A percentile compares a stretch with the other conserved stretches of the same genome.
Conservation (phyloP, 1,140 invertebrate genomes). For the Eulimnadia texana region DNA sequence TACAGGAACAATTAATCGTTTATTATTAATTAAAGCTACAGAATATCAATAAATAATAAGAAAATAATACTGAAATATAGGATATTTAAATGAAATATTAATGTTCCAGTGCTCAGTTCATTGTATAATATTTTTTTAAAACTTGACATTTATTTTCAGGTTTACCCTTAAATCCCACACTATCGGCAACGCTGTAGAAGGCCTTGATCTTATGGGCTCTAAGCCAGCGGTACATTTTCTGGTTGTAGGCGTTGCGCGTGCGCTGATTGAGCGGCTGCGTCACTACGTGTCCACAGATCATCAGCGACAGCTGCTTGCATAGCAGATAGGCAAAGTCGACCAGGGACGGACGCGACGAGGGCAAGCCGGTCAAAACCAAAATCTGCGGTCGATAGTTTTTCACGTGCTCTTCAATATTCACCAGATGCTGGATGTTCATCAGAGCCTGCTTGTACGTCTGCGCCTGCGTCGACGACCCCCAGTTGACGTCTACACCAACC, state of each 20-base stretch:
- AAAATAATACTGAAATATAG: too few species aligned
- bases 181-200: constrained; percentile 50
- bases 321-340: constrained; percentile 83
- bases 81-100: too few species aligned
- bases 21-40: too few species aligned
- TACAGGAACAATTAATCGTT: too few species aligned
- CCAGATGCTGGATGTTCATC: constrained; percentile 68
- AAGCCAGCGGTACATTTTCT: constrained; percentile 57
- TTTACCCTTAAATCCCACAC: constrained; percentile 38
- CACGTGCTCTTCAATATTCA: constrained; percentile 81
- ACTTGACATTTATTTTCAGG: constrained; percentile 20
- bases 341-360: constrained; percentile 62
- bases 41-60: too few species aligned
- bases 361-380: constrained; percentile 73
- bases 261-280: constrained; percentile 52
- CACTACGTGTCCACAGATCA: constrained; percentile 78
- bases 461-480: constrained; percentile 95
- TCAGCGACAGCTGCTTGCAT: constrained; percentile 82
- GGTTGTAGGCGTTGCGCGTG: constrained; percentile 39
- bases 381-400: constrained; percentile 93
- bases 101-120: too few species aligned
- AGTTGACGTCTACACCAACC: constrained; percentile 64
- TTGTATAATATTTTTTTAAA: too few species aligned
- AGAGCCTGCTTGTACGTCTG: constrained; percentile 87
- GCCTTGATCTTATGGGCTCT: constrained; percentile 64